Evolutionary conservation across 2,113 vertebrate genomes (phyloP), one percentile per base, ranked within the genome.

Genomic region (Fregetta grallaria): DNA sequence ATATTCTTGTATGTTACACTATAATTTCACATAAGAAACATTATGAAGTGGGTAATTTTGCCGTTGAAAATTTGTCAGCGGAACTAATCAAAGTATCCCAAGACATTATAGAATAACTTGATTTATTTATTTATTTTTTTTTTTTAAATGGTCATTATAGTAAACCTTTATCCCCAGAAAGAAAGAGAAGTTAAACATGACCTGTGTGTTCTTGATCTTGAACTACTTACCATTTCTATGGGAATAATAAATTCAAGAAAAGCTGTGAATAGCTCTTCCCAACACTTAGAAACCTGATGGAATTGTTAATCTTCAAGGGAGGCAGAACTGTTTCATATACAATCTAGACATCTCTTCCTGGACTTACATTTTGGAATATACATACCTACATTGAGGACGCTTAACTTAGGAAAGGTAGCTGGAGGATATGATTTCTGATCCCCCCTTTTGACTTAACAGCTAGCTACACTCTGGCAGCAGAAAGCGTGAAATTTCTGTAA

Each of bases 21-120:
- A 68, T 42, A 86, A 84, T 81, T 95, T 89, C 91, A 97, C 91
- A 77, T 97, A 88, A 86, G 86, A 91, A 62, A 22, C 70, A 93
- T 76, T 96, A 96, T 45, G 30, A 91, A 80, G 15, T 78, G 80
- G 62, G 91, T 77, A 72, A 91, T 94, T 93, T 78, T 62, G 34
- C 65, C 81, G 67, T 34, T 87, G 83, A 94, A 92, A 75, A 84
- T 29, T 30, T 88, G 42, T 76, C 67, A 80, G 25, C 17, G 94
- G 32, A 86, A 66, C 55, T 80, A 74, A 90, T 47, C 32, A 63
- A 89, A 80, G 9, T 62, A 79, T 72, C 71, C 10, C n/a, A 61
- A 62, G 25, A 30, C 21, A 70, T 73, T 80, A 66, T 3, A 59
- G 15, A 88, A 62, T 40, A 90, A 58, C 32, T 42, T 36, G 10